These are phyloP conservation scores for Polyodon spathula DNA, from an alignment of 2,113 vertebrate species.

Conservation along the genomic window DNA sequence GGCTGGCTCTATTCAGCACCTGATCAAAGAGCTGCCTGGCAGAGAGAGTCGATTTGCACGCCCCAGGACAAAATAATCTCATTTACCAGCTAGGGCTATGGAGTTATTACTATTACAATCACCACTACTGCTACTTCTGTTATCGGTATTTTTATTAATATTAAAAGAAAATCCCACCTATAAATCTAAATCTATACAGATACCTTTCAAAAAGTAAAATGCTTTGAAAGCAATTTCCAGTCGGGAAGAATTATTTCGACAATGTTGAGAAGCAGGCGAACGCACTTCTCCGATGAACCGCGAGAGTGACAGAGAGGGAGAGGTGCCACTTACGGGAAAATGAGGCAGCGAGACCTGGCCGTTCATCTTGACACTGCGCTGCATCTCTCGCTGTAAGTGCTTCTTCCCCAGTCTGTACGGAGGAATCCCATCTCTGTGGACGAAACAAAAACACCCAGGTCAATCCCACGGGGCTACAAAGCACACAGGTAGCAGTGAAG, in stretches of 20 bases:
- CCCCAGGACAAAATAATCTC: conserved; percentile 54
- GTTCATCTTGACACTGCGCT: conserved; percentile 90
- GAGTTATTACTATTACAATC: conserved; percentile 36
- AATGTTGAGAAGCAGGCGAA: no score
- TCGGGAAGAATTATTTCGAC: no score
- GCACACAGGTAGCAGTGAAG: conserved; percentile 2
- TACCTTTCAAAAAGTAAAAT: no score
- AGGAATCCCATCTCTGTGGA: conserved; percentile 82
- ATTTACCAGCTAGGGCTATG: conserved; percentile 42
- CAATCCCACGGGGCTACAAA: not conserved
- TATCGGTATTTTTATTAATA: conserved; percentile 31
- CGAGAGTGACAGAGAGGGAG: conserved; percentile 30
- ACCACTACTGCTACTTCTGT: conserved; percentile 44
- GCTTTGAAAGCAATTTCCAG: no score
- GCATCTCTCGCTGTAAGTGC: conserved; percentile 90
- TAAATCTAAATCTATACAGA: no score
- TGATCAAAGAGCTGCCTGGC: conserved; percentile 67
- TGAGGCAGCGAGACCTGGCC: conserved; percentile 92
- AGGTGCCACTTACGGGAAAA: conserved; percentile 76
- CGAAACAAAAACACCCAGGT: not conserved
- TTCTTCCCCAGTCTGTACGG: conserved; percentile 87
- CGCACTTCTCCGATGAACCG: no score
- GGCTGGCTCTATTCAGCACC: conserved; percentile 63
- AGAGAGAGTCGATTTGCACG: conserved; percentile 67
- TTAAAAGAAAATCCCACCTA: not conserved